These are phyloP conservation scores for Meandrina meandrites DNA, from an alignment of 92 coral and sea anemone species.

Conservation along the genomic window DNA sequence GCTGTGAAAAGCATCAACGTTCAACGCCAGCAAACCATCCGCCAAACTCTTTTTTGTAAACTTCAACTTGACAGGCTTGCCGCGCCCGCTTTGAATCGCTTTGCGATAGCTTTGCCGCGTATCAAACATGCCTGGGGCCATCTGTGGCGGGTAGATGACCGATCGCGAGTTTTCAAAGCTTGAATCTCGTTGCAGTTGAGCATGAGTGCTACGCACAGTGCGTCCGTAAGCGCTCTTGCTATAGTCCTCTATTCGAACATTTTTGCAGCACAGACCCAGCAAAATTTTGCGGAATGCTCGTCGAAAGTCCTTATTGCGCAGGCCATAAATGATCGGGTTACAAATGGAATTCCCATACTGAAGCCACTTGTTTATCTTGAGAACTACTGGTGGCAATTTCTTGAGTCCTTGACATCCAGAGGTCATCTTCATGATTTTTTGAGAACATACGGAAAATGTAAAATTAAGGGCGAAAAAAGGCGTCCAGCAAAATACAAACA, in stretches of 20 bases:
- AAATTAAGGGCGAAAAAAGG: slow-evolving; percentile 80
- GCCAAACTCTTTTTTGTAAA: slow-evolving; percentile 48
- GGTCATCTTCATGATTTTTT: neutral
- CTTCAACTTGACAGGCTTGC: slow-evolving; percentile 54
- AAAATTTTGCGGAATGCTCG: slow-evolving; percentile 77
- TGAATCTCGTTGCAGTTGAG: slow-evolving; percentile 70
- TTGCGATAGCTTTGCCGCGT: slow-evolving; percentile 78
- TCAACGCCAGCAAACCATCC: slow-evolving; percentile 60
- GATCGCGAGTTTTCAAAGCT: slow-evolving; percentile 87
- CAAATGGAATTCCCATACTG: slow-evolving; percentile 87
- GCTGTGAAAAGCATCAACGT: slow-evolving; percentile 57
- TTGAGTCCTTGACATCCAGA: slow-evolving; percentile 2
- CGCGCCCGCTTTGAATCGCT: slow-evolving; percentile 76
- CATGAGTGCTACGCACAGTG: slow-evolving; percentile 50
- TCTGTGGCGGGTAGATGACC: slow-evolving; percentile 61
- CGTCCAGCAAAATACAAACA: slow-evolving; percentile 73
- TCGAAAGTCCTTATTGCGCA: slow-evolving; percentile 82
- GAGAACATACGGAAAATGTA: slow-evolving; percentile 63
- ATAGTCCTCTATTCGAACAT: slow-evolving; percentile 60
- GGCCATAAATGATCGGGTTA: slow-evolving; percentile 81
- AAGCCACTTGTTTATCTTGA: slow-evolving; percentile 60
- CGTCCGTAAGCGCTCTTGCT: slow-evolving; percentile 64
- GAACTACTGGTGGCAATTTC: slow-evolving; percentile 34
- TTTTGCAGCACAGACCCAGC: slow-evolving; percentile 68
- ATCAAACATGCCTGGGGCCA: slow-evolving; percentile 72